Base-by-base conservation (phyloP, 2,797 vertebrate genomes). In the Threskiornis aethiopicus region DNA sequence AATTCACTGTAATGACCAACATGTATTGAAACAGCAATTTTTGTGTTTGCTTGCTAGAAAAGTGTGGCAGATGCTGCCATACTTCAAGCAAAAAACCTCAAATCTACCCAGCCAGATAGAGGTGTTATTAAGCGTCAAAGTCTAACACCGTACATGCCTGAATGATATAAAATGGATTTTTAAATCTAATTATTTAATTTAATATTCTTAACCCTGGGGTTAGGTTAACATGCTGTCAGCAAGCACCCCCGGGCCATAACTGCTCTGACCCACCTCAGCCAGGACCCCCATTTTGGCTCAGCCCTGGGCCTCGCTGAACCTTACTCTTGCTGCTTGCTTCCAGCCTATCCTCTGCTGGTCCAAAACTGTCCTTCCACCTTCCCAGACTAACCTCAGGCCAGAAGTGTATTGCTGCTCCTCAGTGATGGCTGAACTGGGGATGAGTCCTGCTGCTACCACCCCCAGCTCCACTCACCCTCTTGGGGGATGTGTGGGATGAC, bases 381-480 rank as follows among this genome's bases (percentile, higher is more conserved):
- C 15, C 28, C 2, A 3, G 24, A 77, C 16, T 31, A 71, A 42
- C 7, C 42, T 86, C 20, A 37, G 17, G 24, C 10, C 46, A 37
- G 51, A 90, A 72, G 8, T 33, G 17, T 33, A 59, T 22, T 81
- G 24, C 33, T 59, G 10, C 33, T 62, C 7, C 21, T 59, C 18
- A 35, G 1, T 39, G 28, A 44, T 35, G 37, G 10, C 20, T 61
- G 47, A 16, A 44, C 14, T 39, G 19, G 24, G 17, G 9, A n/a
- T 67, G 24, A 16, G 58, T 79, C 10, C 10, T 67, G 33, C 11
- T 54, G 24, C 35, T 61, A 37, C 3, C 33, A 66, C 3, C 8
- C 11, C 13, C 0, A 0, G 13, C 11, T 62, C n/a, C 0, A 1
- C 16, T 62, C 41, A 51, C 5, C 17, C 3, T 2, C 17, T 52